Evolutionary conservation across 2,888 invertebrate species (phyloP).

Genomic region (Drosophila picticornis): DNA sequence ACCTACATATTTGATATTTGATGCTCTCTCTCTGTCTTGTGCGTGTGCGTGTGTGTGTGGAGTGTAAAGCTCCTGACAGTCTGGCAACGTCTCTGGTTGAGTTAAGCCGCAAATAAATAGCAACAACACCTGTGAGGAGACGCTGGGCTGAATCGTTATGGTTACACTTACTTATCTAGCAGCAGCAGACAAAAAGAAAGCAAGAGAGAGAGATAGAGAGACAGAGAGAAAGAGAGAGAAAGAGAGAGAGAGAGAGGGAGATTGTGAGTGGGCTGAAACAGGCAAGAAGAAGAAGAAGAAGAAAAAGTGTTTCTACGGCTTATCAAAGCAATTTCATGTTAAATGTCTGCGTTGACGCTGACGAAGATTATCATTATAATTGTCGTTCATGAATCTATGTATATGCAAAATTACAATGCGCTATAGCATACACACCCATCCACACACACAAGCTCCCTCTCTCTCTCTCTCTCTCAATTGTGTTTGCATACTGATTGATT

Average conservation of each 20-base stretch:
- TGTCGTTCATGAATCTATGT: slow-evolving; percentile 22
- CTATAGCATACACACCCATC: neutral
- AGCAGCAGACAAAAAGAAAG: neutral
- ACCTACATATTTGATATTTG: slow-evolving; percentile 52
- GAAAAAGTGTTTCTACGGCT: slow-evolving; percentile 38
- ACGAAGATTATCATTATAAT: slow-evolving; percentile 64
- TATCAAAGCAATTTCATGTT: slow-evolving; percentile 54
- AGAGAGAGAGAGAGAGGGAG: slow-evolving; percentile 1
- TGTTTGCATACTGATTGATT: slow-evolving; percentile 26
- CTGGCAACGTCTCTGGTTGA: slow-evolving; percentile 38
- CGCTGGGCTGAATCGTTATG: slow-evolving; percentile 42
- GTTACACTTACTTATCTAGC: slow-evolving; percentile 50
- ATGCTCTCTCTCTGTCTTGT: slow-evolving; percentile 11
- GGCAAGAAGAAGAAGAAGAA: slow-evolving; percentile 6
- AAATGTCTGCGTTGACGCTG: slow-evolving; percentile 44
- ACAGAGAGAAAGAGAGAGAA: neutral
- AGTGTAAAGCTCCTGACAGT: slow-evolving; percentile 45
- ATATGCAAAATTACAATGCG: slow-evolving; percentile 22
- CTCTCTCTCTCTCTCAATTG: neutral
- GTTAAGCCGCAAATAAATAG: slow-evolving; percentile 43
- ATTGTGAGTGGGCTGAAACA: slow-evolving; percentile 7
- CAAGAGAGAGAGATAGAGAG: neutral
- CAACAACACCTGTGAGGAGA: slow-evolving; percentile 27
- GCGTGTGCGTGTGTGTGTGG: neutral
- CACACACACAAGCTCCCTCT: neutral